phyloP scores from a whole-genome alignment of 2,888 invertebrate species.

The Lasioglossum calceatum region DNA sequence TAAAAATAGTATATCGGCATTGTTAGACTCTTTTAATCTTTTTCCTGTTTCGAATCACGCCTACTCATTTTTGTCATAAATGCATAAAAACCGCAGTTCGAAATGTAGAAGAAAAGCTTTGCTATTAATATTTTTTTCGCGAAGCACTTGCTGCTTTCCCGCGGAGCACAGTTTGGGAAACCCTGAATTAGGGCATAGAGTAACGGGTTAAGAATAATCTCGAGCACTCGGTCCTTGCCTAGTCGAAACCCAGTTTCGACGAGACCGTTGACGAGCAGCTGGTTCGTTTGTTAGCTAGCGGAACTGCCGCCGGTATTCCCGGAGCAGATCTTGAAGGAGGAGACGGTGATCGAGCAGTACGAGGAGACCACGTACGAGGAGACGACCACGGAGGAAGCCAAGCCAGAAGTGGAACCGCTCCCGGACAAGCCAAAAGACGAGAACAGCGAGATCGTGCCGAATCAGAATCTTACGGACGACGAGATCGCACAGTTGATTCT shows the following conservation, averaged over 20 bases:
- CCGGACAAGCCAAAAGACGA: constrained; percentile 78
- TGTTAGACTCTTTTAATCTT: no score
- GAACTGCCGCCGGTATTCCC: constrained; percentile 75
- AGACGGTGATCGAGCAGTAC: constrained; percentile 48
- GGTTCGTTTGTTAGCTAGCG: constrained; percentile 67
- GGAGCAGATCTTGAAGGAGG: constrained; percentile 69
- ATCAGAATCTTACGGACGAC: constrained; percentile 87
- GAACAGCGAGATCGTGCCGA: constrained; percentile 79
- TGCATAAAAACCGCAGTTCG: no score
- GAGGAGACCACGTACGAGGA: constrained; percentile 37
- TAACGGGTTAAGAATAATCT: constrained; percentile 13
- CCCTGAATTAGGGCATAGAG: constrained; percentile 1
- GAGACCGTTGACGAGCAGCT: not conserved
- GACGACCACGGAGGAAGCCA: constrained; percentile 45
- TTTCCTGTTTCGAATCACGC: no score
- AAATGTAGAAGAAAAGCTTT: no score
- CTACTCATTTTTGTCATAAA: no score
- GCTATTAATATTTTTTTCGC: no score
- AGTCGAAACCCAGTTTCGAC: not conserved
- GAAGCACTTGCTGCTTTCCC: no score
- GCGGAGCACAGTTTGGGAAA: no score
- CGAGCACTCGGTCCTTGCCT: not conserved
- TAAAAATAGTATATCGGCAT: no score
- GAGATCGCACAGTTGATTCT: constrained; percentile 89
- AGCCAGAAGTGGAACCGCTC: constrained; percentile 64